Conservation (phyloP, 2,113 vertebrate species). For the Dipodomys merriami region DNA sequence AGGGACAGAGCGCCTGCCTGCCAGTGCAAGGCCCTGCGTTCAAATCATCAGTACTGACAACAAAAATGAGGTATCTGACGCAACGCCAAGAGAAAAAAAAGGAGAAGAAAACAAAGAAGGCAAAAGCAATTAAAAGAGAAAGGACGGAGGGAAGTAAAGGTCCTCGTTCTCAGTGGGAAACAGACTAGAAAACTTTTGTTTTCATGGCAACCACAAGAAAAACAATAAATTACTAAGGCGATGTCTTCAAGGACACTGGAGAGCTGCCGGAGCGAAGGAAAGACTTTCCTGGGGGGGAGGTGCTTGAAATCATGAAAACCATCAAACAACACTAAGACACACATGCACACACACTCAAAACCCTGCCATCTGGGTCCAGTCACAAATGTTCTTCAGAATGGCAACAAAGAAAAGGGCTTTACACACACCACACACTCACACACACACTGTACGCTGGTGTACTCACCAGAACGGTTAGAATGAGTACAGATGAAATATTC, state of each 20-base stretch:
- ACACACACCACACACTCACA: not conserved
- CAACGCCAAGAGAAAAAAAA: too few relatives aligned
- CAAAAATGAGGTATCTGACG: too few relatives aligned
- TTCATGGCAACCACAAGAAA: not conserved
- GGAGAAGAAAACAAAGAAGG: not conserved
- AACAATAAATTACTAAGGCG: slow-evolving; percentile 1
- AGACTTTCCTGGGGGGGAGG: slow-evolving; percentile 3
- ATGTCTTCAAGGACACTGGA: not conserved
- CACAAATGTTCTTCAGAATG: not conserved
- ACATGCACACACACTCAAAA: too few relatives aligned
- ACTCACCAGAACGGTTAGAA: not conserved
- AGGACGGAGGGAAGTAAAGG: not conserved
- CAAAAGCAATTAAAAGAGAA: not conserved
- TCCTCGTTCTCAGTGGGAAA: not conserved
- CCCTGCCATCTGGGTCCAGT: not conserved
- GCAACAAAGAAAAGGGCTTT: not conserved
- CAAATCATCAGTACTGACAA: not conserved
- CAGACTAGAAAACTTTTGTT: not conserved
- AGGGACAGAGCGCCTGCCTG: too few relatives aligned
- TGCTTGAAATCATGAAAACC: slow-evolving; percentile 8
- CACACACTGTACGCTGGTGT: too few relatives aligned
- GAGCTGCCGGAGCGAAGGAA: not conserved
- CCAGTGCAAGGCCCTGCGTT: not conserved
- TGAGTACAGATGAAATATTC: not conserved
- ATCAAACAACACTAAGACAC: not conserved